Evolutionary conservation across 2,888 invertebrate genomes (phyloP).

Genomic region (Erebia aethiops): DNA sequence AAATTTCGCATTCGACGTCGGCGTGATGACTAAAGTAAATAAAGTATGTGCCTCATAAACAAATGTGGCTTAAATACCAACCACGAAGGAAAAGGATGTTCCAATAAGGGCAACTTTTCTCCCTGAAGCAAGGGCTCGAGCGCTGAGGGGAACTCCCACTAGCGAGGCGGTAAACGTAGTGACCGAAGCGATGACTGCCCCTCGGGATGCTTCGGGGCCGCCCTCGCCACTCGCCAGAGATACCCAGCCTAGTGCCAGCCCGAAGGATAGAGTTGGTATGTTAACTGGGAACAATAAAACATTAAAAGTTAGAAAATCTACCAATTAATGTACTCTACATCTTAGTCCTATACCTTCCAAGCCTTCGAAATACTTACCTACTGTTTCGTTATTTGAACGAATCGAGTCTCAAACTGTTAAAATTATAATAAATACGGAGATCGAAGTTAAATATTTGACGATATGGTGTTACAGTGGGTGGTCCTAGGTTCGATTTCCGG

Average conservation of each 20-base stretch:
- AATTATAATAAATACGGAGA: no score
- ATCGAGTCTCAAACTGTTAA: no score
- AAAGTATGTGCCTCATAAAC: background rate
- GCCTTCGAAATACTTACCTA: no score
- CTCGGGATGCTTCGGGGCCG: conserved; percentile 45
- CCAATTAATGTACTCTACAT: no score
- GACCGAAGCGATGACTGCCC: conserved; percentile 53
- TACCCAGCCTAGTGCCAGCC: conserved; percentile 68
- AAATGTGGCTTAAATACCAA: conserved; percentile 42
- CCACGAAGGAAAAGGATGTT: conserved; percentile 58
- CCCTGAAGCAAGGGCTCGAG: conserved; percentile 53
- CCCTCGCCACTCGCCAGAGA: conserved; percentile 61
- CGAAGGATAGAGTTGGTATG: conserved; percentile 64
- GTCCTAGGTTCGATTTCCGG: no score
- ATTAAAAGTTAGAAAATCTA: no score
- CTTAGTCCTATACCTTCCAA: no score
- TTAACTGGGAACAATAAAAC: conserved; percentile 54
- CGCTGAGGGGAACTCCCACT: conserved; percentile 61
- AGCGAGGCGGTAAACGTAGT: conserved; percentile 53
- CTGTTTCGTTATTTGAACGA: no score
- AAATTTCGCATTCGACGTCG: no score
- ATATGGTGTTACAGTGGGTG: no score
- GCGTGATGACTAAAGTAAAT: no score
- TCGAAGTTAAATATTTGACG: no score
- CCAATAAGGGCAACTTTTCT: conserved; percentile 58